phyloP scores from a whole-genome alignment of 2,888 invertebrate genomes.

The Trissolcus brochymenae region DNA sequence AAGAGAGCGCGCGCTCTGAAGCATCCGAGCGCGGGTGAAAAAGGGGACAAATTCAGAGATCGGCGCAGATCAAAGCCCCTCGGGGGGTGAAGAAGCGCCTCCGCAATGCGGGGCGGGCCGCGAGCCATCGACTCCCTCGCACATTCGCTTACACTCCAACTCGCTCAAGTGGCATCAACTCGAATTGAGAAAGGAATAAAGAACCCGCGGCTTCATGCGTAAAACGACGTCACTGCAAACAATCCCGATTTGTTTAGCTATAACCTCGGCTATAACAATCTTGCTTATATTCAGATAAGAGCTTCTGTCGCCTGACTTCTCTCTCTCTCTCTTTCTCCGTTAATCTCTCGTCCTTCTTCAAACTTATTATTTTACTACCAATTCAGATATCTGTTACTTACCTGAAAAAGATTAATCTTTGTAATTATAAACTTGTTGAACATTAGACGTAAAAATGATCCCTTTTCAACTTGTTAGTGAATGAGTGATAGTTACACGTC shows the following conservation, averaged over 20 bases:
- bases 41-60: conserved; percentile 66
- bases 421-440: too few species aligned
- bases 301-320: conserved; percentile 8
- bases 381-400: neutral
- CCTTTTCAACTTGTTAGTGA: too few species aligned
- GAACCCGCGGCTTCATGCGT: conserved; percentile 75
- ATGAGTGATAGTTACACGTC: too few species aligned
- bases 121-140: conserved; percentile 63
- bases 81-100: conserved; percentile 49
- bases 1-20: conserved; percentile 54
- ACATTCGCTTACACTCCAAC: conserved; percentile 71
- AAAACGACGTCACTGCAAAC: conserved; percentile 77
- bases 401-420: too few species aligned
- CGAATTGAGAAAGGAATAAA: conserved; percentile 74
- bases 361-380: neutral
- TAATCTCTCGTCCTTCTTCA: neutral
- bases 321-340: conserved; percentile 24
- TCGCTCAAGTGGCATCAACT: conserved; percentile 75
- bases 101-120: conserved; percentile 66
- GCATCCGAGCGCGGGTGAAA: conserved; percentile 66
- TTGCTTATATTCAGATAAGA: conserved; percentile 33
- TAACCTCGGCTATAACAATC: conserved; percentile 76
- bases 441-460: too few species aligned
- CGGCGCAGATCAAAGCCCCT: conserved; percentile 75
- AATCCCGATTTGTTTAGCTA: conserved; percentile 75